A percentile compares a stretch with the other conserved stretches of the same genome.
phyloP scores from a whole-genome alignment of 2,113 vertebrate species.

The Cyrtonyx montezumae region DNA sequence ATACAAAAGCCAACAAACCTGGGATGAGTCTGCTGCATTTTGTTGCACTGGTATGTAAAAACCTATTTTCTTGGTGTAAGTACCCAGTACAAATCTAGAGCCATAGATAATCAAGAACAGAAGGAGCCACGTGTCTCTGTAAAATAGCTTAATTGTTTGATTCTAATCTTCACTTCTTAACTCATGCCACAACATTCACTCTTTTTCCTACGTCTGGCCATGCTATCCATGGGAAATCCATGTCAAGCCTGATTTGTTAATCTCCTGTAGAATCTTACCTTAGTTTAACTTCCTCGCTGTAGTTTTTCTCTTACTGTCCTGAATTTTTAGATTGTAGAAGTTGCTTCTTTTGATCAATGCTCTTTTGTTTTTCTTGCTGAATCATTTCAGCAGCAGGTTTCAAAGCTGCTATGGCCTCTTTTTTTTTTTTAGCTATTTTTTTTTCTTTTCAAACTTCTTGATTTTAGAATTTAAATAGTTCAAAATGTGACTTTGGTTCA shows the following conservation, averaged over 20 bases:
- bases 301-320: neutral
- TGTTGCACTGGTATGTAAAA: conserved; percentile 90
- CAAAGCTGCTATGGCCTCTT: neutral
- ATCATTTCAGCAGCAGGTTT: neutral
- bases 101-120: neutral
- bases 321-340: neutral
- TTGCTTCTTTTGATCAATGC: neutral
- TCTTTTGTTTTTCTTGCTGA: neutral
- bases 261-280: neutral
- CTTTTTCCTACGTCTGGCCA: neutral
- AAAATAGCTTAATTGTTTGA: neutral
- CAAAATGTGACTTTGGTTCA: conserved; percentile 8
- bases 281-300: neutral
- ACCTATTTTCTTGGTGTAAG: neutral
- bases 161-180: neutral
- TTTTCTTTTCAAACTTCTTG: neutral
- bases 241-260: neutral
- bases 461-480: conserved; percentile 5
- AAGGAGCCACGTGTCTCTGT: neutral
- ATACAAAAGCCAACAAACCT: conserved; percentile 98
- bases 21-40: conserved; percentile 98
- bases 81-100: neutral
- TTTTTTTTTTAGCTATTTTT: neutral
- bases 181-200: neutral
- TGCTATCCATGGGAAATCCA: neutral